Conservation (phyloP, 2,888 invertebrate species). For the Tetranychus truncatus region DNA sequence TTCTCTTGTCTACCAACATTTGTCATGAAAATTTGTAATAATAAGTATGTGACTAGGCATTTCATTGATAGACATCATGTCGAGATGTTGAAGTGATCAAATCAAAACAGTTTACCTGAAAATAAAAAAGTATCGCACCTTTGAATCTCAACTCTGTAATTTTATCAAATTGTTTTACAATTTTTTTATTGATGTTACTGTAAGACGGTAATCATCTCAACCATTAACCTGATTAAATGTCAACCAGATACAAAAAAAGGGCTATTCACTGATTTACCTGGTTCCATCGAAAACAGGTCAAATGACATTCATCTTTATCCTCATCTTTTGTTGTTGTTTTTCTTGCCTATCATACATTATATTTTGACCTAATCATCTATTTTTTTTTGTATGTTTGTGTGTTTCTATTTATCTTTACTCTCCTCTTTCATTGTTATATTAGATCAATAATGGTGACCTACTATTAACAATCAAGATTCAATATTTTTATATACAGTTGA, state of each 20-base stretch:
- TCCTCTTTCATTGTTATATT: too few species aligned
- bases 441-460: background rate
- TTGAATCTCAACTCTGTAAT: too few species aligned
- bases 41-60: too few species aligned
- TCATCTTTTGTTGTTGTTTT: background rate
- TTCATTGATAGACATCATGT: too few species aligned
- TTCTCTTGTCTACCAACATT: too few species aligned
- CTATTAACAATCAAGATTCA: background rate
- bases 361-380: background rate
- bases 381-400: background rate
- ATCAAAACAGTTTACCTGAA: too few species aligned
- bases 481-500: background rate
- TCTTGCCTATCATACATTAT: background rate
- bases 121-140: too few species aligned
- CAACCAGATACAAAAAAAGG: background rate
- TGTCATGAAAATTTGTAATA: too few species aligned
- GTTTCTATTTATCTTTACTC: background rate
- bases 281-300: background rate
- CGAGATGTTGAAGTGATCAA: too few species aligned
- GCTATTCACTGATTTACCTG: background rate
- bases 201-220: background rate
- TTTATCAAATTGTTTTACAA: too few species aligned
- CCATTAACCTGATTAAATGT: constrained; percentile 1
- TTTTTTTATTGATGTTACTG: too few species aligned
- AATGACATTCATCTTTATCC: background rate